Conservation (phyloP, 1,140 invertebrate genomes). For the Oryctes rhinoceros region DNA sequence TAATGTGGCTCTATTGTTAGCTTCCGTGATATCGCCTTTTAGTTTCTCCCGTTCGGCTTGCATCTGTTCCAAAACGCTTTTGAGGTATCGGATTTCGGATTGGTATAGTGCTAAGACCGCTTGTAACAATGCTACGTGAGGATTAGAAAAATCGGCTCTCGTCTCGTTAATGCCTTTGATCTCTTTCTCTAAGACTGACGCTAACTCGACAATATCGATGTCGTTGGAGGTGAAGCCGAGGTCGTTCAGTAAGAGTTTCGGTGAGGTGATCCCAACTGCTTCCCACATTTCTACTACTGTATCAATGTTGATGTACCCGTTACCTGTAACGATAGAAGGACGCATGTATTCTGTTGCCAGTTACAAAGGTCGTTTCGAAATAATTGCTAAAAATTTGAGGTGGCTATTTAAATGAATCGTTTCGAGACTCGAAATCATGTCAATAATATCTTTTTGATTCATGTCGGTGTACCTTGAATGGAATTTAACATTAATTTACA, state of each 20-base stretch:
- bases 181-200: conserved; percentile 79
- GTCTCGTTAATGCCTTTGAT: conserved; percentile 66
- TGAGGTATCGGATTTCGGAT: conserved; percentile 67
- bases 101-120: conserved; percentile 69
- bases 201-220: conserved; percentile 74
- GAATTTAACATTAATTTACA: too few species aligned
- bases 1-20: conserved; percentile 79
- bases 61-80: conserved; percentile 71
- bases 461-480: too few species aligned
- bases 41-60: conserved; percentile 79
- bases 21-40: conserved; percentile 77
- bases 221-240: conserved; percentile 73
- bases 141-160: conserved; percentile 56
- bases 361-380: too few species aligned
- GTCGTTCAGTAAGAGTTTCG: conserved; percentile 70
- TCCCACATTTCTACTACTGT: conserved; percentile 78
- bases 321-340: conserved; percentile 29
- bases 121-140: conserved; percentile 65
- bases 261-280: conserved; percentile 70
- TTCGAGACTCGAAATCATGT: too few species aligned
- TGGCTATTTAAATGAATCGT: too few species aligned
- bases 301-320: conserved; percentile 60
- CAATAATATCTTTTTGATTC: too few species aligned
- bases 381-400: too few species aligned
- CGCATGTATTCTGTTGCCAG: neutral